Evolutionary conservation across 1,140 invertebrate genomes (phyloP).

Genomic region (Procambarus clarkii): DNA sequence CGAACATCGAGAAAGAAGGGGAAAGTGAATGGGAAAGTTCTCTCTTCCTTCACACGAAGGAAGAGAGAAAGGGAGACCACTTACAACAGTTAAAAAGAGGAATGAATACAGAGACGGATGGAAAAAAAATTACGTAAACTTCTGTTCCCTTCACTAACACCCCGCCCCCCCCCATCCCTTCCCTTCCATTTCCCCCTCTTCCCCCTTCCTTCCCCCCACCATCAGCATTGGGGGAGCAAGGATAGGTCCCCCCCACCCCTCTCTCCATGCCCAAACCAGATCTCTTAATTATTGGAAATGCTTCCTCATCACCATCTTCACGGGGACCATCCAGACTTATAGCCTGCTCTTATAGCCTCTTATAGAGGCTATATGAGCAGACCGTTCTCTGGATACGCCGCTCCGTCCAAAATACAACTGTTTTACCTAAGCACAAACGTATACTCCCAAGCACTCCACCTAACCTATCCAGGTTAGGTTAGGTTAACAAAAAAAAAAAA

Average conservation of each 20-base stretch:
- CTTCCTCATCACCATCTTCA: neutral
- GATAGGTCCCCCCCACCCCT: neutral
- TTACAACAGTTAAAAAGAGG: neutral
- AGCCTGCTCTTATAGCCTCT: neutral
- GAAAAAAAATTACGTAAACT: neutral
- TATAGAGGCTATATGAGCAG: neutral
- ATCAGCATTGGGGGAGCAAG: neutral
- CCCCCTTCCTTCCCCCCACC: slow-evolving; percentile 7
- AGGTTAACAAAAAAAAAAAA: no score
- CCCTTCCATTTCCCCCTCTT: neutral
- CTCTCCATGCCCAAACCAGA: neutral
- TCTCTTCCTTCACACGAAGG: no score
- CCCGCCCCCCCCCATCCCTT: neutral
- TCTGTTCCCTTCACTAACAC: neutral
- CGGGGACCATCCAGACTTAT: no score
- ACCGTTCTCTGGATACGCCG: neutral
- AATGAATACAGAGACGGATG: neutral
- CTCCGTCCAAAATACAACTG: no score
- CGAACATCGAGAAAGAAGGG: no score
- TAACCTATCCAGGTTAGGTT: no score
- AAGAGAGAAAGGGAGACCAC: neutral
- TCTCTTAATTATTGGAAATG: no score
- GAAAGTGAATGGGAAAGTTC: no score
- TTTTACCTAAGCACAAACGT: no score
- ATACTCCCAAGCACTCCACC: no score